phyloP scores from a whole-genome alignment of 2,113 vertebrate genomes.

The Thomomys bottae region DNA sequence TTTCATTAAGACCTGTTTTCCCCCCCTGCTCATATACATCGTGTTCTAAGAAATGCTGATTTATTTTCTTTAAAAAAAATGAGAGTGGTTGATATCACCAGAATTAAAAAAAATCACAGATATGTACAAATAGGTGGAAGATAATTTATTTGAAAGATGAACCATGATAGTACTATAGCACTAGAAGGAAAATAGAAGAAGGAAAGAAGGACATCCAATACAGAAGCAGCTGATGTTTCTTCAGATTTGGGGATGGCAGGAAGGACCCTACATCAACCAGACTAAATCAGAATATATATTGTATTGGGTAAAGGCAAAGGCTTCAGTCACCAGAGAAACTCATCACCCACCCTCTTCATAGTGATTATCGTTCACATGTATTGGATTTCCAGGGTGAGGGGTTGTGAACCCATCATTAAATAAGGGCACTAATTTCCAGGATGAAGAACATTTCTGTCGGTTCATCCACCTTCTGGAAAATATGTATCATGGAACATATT shows the following conservation, averaged over 20 bases:
- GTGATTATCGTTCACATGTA: too few species aligned
- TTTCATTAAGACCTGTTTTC: neutral
- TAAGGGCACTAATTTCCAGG: neutral
- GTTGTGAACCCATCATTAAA: neutral
- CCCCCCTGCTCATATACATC: neutral
- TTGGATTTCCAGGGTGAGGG: neutral
- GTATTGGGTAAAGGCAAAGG: neutral
- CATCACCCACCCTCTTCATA: neutral
- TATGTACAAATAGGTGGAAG: neutral
- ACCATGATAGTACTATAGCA: neutral
- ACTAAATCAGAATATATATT: neutral
- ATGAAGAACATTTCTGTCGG: conserved; percentile 36
- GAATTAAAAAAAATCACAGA: neutral
- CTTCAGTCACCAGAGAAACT: neutral
- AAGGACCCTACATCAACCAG: neutral
- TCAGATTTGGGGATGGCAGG: neutral
- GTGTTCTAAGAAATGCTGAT: conserved; percentile 8
- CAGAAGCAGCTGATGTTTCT: neutral
- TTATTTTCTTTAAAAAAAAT: conserved; percentile 44
- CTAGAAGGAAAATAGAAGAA: neutral
- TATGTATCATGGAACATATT: neutral
- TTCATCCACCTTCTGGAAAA: conserved; percentile 51
- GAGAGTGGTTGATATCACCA: neutral
- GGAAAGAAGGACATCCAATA: neutral
- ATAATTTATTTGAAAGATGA: neutral